Base-by-base conservation (phyloP, 2,113 vertebrate species). In the Chaetodon auriga region DNA sequence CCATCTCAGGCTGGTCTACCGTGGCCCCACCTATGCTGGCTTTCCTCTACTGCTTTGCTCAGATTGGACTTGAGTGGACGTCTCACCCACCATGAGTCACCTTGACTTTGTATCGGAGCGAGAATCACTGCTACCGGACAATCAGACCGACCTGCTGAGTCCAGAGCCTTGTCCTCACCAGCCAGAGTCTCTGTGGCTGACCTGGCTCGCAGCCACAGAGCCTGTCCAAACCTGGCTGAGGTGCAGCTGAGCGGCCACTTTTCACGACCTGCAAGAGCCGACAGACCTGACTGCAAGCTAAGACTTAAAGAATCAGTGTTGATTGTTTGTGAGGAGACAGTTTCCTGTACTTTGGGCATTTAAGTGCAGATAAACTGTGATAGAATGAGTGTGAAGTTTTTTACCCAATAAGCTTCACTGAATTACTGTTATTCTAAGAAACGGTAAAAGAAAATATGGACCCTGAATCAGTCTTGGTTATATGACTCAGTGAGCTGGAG, bases 21-120 rank as follows among this genome's bases (percentile, higher is more conserved):
- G 23, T 92, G 1, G 85, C 89, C 1, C 84, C 92, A 15, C 91
- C 94, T 6, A 93, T 95, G 92, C 71, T 96, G 21, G 92, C 90
- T 14, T 96, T 95, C 82, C 94, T 96, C 43, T 96, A 96, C 90
- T 96, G 95, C 87, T 96, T 95, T 51, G 95, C 95, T 48, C 95
- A 96, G 81, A 86, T 96, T 35, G 95, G 95, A 68, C 90, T 96
- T 6, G 93, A 96, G 70, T 81, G 92, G 93, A 91, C 94, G 36
- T 71, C 88, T 58, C 90, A 71, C 81, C 88, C 91, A 16, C 41
- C 81, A 6, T 87, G 90, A 94, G 83, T 87, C 78, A 85, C 90
- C 86, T 92, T 88, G 83, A 90, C 82, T 86, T 87, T 75, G 23
- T 9, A 21, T 54, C 30, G 1, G 43, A 78, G 68, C 45, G 49